Evolutionary conservation across 2,113 vertebrate genomes (phyloP).

Genomic region (Daphoenositta chrysoptera): DNA sequence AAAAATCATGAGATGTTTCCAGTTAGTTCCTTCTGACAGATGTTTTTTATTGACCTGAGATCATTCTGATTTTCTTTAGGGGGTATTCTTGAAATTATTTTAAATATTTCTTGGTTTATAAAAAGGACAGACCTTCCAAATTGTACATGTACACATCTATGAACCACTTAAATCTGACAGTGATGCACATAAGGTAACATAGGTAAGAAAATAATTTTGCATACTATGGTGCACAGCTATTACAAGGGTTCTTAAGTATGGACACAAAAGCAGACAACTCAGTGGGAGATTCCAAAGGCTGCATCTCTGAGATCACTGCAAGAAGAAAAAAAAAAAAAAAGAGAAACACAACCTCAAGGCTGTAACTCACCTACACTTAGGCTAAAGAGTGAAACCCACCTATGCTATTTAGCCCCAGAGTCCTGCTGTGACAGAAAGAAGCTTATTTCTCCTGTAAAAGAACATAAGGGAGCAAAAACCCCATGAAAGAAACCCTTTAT

Average conservation of each 20-base stretch:
- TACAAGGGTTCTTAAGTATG: conserved; percentile 27
- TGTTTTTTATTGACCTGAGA: background rate
- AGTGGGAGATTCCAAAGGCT: conserved; percentile 37
- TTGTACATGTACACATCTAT: background rate
- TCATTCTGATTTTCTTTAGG: background rate
- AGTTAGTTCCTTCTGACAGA: background rate
- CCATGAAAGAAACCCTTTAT: background rate
- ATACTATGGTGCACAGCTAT: conserved; percentile 38
- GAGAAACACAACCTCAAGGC: conserved; percentile 45
- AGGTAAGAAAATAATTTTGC: conserved; percentile 21
- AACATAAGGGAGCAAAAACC: conserved; percentile 37
- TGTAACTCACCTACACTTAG: conserved; percentile 53
- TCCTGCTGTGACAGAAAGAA: conserved; percentile 55
- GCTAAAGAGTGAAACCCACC: conserved; percentile 53
- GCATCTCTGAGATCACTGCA: conserved; percentile 43
- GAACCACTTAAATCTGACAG: background rate
- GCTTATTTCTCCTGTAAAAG: conserved; percentile 47
- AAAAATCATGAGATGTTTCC: background rate
- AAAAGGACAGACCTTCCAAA: background rate
- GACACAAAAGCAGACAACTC: conserved; percentile 44
- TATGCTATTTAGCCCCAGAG: conserved; percentile 49
- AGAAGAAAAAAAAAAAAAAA: conserved; percentile 19
- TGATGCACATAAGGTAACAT: background rate
- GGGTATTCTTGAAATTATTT: background rate
- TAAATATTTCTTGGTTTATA: background rate